Base-by-base conservation (phyloP, 2,797 vertebrate species). In the Macroramphosus scolopax region DNA sequence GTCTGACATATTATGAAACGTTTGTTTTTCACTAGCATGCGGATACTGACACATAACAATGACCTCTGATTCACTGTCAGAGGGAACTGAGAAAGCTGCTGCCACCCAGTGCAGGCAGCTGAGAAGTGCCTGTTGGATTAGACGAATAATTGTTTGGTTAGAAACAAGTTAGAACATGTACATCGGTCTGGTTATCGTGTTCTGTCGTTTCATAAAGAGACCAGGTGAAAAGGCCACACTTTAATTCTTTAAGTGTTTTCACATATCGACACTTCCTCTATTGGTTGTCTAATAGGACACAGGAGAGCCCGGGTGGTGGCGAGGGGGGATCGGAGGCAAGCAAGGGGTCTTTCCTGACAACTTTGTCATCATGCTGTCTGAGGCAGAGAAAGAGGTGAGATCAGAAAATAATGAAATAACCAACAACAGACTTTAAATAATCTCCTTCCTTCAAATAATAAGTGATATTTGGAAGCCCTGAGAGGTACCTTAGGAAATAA, bases 271-370 rank as follows among this genome's bases (percentile, higher is more conserved):
- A 3, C 8, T 20, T 17, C 22, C 20, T 47, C 10, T 20, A 20
- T 41, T 31, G 29, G 43, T 12, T 58, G 59, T 85, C 32, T 14
- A 66, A 82, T 77, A 99, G 96, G 93, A 97, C 45, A 95, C 93
- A 13, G 95, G 95, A 40, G 95, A 98, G 63, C 72, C 81, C 0
- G 95, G 96, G 46, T 98, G 95, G 94, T 97, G 95, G 96, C 92
- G 86, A 82, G 96, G 96, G 41, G 93, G 94, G 57, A 59, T 91
- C 6, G 92, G 83, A 24, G 93, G 94, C 32, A 93, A 73, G 90
- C 89, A 94, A 62, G 96, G 95, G 1, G 91, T 97, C 38, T 98
- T 99, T 68, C 96, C 96, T 15, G 94, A 98, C 71, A 95, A 96
- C 75, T 95, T 94, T 76, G 93, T 94, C 36, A 2, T 75, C 79